Percentiles rank a stretch among this genome's conserved stretches.
phyloP scores from a whole-genome alignment of 2,113 vertebrate genomes.

The Ptilonorhynchus violaceus region DNA sequence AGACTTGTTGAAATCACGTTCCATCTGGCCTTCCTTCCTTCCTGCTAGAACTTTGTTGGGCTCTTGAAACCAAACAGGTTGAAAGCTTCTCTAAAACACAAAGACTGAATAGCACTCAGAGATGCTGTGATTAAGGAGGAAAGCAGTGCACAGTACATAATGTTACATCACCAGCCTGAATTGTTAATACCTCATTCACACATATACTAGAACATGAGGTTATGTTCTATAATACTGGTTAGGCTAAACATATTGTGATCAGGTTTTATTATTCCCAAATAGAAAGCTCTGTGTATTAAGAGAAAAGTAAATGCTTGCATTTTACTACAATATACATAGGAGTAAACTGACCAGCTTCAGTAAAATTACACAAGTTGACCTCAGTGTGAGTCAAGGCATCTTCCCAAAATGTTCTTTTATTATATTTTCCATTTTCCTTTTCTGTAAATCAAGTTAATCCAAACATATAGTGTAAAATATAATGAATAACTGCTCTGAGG shows the following conservation, averaged over 20 bases:
- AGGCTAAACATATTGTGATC: neutral
- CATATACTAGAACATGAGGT: neutral
- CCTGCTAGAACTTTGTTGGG: neutral
- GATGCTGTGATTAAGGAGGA: neutral
- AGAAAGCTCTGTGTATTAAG: neutral
- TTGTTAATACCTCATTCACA: neutral
- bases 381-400: neutral
- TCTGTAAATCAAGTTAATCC: conserved; percentile 6
- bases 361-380: neutral
- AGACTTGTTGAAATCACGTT: neutral
- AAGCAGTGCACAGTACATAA: neutral
- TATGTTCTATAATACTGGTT: neutral
- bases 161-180: neutral
- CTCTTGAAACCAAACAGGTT: neutral
- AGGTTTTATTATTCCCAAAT: neutral
- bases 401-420: neutral
- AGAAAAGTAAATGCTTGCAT: neutral
- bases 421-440: conserved; percentile 9
- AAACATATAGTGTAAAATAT: neutral
- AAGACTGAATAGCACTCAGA: neutral
- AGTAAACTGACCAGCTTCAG: neutral
- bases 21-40: neutral
- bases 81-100: neutral
- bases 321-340: neutral
- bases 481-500: neutral